Evolutionary conservation across 2,888 invertebrate species (phyloP), one percentile per base, ranked within the genome.

Genomic region (Drosophila neotestacea): DNA sequence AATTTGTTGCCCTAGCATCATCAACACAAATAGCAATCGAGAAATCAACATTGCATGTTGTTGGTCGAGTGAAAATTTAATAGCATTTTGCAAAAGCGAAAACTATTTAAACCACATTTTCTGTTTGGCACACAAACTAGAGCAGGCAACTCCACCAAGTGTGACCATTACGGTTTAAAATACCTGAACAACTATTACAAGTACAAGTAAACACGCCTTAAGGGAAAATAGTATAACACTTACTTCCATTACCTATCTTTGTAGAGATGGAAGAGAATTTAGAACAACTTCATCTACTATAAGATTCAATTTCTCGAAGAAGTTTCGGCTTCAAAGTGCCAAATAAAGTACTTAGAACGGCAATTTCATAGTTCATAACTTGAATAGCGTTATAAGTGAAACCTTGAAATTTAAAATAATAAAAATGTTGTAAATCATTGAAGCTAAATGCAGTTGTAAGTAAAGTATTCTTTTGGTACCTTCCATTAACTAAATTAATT

Each of bases 1-100:
- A 79, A 73, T 64, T 68, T 68, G 63, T 71, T 69, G 36, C 61
- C 41, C 71, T 68, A 58, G 39, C 62, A 63, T 48, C 64, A 70
- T n/a, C 46, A 58, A 30, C 38, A 67, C 32, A 41, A 54, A 36
- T 36, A 30, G 58, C 64, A 84, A 73, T 72, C 73, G 60, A 78
- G 68, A 76, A 71, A 68, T 70, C 54, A 66, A 70, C 68, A 73
- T 83, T 81, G 81, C 86, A 76, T 78, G 76, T 73, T 50, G 9
- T 44, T 48, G 34, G 47, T 27, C 10, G 16, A 52, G 69, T 65
- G 67, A 75, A 71, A 66, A 73, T 75, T 54, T 54, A 65, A 68
- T 54, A 48, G 66, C 68, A 61, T 55, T 75, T 56, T 13, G 56
- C 68, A 72, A 80, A 85, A 81, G 74, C 72, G 83, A 85, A 82